Conservation (phyloP, 2,888 invertebrate genomes). For the Leptopilina syphax region DNA sequence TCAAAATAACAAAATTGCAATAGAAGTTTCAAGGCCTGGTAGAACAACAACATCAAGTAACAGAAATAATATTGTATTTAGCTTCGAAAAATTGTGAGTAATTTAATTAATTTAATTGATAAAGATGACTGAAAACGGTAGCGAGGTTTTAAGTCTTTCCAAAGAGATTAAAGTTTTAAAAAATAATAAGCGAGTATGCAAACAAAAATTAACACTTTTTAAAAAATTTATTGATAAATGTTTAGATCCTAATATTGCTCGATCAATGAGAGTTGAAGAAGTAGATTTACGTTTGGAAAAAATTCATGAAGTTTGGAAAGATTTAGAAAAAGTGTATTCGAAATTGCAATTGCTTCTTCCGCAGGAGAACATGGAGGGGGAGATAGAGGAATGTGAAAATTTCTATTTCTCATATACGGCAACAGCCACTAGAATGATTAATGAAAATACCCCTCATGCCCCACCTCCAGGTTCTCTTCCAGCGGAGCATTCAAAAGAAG, state of each 20-base stretch:
- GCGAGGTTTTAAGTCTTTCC: background rate
- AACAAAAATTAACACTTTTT: constrained; percentile 1
- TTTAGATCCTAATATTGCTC: background rate
- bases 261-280: background rate
- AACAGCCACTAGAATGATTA: background rate
- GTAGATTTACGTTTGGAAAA: constrained; percentile 1
- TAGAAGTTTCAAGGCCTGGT: background rate
- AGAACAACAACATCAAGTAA: background rate
- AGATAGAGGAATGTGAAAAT: background rate
- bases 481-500: background rate
- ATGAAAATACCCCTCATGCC: background rate
- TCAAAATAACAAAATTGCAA: background rate
- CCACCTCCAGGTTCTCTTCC: background rate
- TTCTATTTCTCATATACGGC: background rate
- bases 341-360: background rate
- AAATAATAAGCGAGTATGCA: background rate
- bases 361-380: background rate
- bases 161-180: background rate
- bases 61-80: background rate
- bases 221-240: constrained; percentile 17
- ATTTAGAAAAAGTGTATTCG: constrained; percentile 14
- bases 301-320: constrained; percentile 18
- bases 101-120: no score
- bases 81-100: background rate
- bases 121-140: background rate